These are phyloP conservation scores for Choristoneura rosaceana DNA, from an alignment of 2,888 invertebrate species.

Conservation along the genomic window DNA sequence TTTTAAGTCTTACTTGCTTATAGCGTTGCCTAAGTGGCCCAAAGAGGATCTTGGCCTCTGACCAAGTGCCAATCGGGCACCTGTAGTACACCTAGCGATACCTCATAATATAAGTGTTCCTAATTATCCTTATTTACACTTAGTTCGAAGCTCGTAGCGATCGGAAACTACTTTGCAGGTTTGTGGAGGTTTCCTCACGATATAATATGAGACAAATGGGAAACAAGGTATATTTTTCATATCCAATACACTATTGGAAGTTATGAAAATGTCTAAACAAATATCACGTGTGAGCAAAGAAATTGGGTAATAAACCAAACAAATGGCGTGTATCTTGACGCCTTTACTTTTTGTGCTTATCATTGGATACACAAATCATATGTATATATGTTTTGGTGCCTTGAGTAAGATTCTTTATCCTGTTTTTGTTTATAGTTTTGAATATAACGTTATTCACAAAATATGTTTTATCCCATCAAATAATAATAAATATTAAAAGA, in stretches of 20 bases:
- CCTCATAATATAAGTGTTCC: no score
- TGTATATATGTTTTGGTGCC: slow-evolving; percentile 7
- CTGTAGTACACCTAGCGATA: no score
- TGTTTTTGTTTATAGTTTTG: background rate
- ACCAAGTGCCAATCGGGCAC: no score
- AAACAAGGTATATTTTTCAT: background rate
- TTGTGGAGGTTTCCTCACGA: no score
- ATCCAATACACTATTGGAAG: background rate
- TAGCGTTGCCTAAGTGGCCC: no score
- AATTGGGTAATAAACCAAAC: slow-evolving; percentile 19
- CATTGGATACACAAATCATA: slow-evolving; percentile 11
- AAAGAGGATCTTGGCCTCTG: no score
- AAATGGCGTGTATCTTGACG: background rate
- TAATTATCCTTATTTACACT: no score
- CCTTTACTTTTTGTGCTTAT: background rate
- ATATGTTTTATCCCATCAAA: background rate
- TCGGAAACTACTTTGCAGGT: no score
- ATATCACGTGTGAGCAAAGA: background rate
- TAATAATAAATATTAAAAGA: no score
- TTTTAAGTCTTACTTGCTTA: no score
- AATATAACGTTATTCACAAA: background rate
- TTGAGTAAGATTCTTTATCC: background rate
- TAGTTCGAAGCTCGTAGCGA: no score
- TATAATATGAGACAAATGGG: no score
- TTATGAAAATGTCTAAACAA: background rate